Base-by-base conservation (phyloP, 2,113 vertebrate species). In the Amphilophus citrinellus region DNA sequence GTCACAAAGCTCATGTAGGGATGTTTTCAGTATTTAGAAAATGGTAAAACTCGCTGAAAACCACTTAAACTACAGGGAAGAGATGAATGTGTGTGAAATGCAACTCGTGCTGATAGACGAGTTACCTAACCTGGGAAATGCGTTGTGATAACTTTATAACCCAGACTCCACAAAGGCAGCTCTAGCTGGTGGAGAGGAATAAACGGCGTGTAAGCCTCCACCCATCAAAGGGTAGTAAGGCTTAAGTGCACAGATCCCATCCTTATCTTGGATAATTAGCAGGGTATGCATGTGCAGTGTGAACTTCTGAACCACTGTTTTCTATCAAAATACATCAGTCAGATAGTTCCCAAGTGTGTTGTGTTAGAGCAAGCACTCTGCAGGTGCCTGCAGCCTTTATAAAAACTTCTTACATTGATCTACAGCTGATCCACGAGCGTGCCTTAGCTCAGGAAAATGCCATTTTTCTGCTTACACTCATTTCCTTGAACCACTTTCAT, bases 121-220 rank as follows among this genome's bases (percentile, higher is more conserved):
- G 27, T 47, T 73, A 10, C 27, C 47, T 73, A 73, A 73, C 47
- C 66, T 53, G 27, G 66, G 27, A 53, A 73, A 32, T 15, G 13
- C 8, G 44, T 73, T 4, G 27, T 14, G 47, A 35, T 73, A 73
- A 32, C 66, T n/a, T 18, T 0, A 5, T 53, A 56, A 73, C 27
- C 0, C 66, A 73, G 27, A 8, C 47, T 0, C 10, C 6, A 53
- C 15, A 18, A 53, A 17, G 50, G 50, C 18, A 18, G 50, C 14
- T 6, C 44, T 47, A 5, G 5, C 14, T 47, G 5, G 44, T 15
- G 44, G 6, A n/a, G 68, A 73, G 17, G 53, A 53, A 32, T 14
- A 32, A 73, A 73, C 27, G 2, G 66, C 22, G 47, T n/a, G 3
- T 14, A 27, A 73, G 27, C 27, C 27, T 0, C 27, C 47, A 0